Conservation (phyloP, 2,797 vertebrate species). For the Menidia menidia region DNA sequence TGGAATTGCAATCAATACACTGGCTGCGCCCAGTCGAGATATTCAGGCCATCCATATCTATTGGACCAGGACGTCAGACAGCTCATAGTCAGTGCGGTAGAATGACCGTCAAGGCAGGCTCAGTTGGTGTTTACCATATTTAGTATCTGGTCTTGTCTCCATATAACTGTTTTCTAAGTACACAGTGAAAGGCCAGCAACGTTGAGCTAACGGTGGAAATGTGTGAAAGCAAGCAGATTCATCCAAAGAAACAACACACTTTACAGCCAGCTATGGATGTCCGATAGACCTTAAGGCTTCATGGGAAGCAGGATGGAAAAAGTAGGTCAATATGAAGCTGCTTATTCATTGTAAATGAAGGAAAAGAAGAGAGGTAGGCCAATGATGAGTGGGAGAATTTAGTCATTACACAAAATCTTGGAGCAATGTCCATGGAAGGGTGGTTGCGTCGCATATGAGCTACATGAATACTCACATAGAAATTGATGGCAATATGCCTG, state of each 20-base stretch:
- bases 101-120: slow-evolving; percentile 30
- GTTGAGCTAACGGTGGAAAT: not conserved
- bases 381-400: slow-evolving; percentile 53
- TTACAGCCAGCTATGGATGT: slow-evolving; percentile 40
- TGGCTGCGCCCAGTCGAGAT: slow-evolving; percentile 41
- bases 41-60: slow-evolving; percentile 40
- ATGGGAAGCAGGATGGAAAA: slow-evolving; percentile 32
- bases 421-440: slow-evolving; percentile 38
- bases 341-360: slow-evolving; percentile 57
- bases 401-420: slow-evolving; percentile 59
- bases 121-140: slow-evolving; percentile 32
- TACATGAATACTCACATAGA: slow-evolving; percentile 15
- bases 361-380: slow-evolving; percentile 13
- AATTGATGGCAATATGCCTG: slow-evolving; percentile 42
- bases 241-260: slow-evolving; percentile 13
- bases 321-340: slow-evolving; percentile 59
- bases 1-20: slow-evolving; percentile 64
- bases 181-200: slow-evolving; percentile 18
- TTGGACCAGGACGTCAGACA: slow-evolving; percentile 23
- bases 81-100: slow-evolving; percentile 17
- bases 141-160: slow-evolving; percentile 6
- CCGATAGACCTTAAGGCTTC: slow-evolving; percentile 19
- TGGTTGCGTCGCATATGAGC: slow-evolving; percentile 17
- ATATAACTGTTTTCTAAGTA: slow-evolving; percentile 10
- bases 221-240: slow-evolving; percentile 25